phyloP scores from a whole-genome alignment of 2,888 invertebrate species.

The Tricholauxania praeusta region DNA sequence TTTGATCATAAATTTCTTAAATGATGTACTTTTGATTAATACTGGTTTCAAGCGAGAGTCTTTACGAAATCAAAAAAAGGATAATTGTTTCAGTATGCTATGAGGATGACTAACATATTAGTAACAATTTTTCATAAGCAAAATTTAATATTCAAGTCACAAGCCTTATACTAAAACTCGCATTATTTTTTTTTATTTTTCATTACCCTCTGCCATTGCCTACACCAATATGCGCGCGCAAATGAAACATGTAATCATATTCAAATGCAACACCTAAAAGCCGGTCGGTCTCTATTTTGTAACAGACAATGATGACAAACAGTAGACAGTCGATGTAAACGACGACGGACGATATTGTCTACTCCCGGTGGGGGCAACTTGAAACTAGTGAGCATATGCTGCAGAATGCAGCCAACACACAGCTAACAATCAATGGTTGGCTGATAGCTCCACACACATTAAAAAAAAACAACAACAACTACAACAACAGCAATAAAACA shows the following conservation, averaged over 20 bases:
- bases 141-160: no score
- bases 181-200: no score
- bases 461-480: constrained; percentile 37
- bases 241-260: background rate
- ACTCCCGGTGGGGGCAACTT: background rate
- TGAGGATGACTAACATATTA: no score
- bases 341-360: background rate
- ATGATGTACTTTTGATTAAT: no score
- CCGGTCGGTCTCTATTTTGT: background rate
- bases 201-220: background rate
- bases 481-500: constrained; percentile 28
- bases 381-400: background rate
- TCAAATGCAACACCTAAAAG: background rate
- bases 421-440: background rate
- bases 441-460: constrained; percentile 1
- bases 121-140: no score
- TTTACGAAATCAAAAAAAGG: no score
- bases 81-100: no score
- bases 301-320: background rate
- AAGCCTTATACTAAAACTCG: no score
- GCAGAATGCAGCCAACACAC: constrained; percentile 2
- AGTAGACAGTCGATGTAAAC: background rate
- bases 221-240: constrained; percentile 24
- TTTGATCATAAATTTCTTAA: no score
- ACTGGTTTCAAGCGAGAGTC: no score